Conservation (phyloP, 2,113 vertebrate genomes). For the Ciconia boyciana region DNA sequence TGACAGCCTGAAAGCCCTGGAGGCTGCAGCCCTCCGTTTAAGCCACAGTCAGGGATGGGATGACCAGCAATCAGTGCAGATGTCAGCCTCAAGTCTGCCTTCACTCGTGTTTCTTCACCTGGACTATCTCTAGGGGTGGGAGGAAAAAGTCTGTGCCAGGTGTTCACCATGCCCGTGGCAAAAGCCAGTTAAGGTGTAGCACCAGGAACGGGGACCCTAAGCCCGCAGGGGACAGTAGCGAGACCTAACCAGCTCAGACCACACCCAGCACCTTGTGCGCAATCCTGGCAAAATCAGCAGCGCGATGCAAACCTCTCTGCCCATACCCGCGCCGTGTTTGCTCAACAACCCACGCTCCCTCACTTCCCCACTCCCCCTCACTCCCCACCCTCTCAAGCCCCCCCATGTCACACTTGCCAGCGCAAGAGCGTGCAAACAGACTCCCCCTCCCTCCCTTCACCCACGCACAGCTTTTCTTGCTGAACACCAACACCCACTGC, state of each 20-base stretch:
- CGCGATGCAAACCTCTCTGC: not conserved
- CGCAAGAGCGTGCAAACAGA: not conserved
- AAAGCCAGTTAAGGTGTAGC: not conserved
- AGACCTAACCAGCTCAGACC: not conserved
- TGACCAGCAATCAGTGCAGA: not conserved
- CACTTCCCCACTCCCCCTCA: not conserved
- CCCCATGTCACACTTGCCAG: not conserved
- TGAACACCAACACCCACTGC: not conserved
- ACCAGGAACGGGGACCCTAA: not conserved
- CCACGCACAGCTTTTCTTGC: not conserved
- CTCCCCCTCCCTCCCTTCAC: not conserved
- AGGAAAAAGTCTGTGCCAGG: not conserved
- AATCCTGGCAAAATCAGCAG: not conserved
- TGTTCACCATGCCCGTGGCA: not conserved
- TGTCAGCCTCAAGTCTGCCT: not conserved
- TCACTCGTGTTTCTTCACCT: not conserved
- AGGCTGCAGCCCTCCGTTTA: not conserved
- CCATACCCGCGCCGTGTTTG: rapidly evolving
- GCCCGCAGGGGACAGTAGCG: rapidly evolving
- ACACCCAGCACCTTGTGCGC: rapidly evolving
- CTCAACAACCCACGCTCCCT: not conserved
- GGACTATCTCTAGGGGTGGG: not conserved
- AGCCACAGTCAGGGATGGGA: not conserved
- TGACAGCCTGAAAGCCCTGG: not conserved
- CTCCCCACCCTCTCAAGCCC: not conserved